A percentile compares a stretch with the other conserved stretches of the same genome.
phyloP scores from a whole-genome alignment of 2,113 vertebrate genomes.

The Antechinus flavipes region DNA sequence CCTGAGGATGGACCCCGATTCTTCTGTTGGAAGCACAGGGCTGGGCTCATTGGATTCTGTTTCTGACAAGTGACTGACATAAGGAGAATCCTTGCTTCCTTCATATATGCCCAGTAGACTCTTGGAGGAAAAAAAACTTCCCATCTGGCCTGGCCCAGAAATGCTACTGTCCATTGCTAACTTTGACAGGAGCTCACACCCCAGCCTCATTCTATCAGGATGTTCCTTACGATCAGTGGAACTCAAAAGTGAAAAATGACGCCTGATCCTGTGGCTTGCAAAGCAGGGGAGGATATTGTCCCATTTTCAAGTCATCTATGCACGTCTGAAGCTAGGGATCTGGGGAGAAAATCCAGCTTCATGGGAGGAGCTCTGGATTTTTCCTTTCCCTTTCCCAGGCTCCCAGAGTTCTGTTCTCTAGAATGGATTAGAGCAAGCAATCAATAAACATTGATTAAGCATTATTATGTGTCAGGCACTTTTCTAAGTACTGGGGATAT shows the following conservation, averaged over 20 bases:
- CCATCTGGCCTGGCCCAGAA: neutral
- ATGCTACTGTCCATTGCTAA: neutral
- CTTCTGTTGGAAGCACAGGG: neutral
- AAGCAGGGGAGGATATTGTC: neutral
- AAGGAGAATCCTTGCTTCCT: neutral
- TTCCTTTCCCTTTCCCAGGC: neutral
- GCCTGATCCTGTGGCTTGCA: neutral
- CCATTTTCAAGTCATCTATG: neutral
- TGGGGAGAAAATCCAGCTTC: neutral
- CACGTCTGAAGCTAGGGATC: neutral
- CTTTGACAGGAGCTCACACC: neutral
- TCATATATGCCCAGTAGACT: neutral
- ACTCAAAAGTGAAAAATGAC: neutral
- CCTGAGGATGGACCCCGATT: neutral
- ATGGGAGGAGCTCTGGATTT: neutral
- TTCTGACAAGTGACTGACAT: neutral
- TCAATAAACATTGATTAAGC: neutral
- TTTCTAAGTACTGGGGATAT: neutral
- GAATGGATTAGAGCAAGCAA: neutral
- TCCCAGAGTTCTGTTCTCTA: neutral
- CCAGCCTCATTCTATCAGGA: constrained; percentile 4
- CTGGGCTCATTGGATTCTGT: neutral
- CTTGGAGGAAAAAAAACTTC: neutral
- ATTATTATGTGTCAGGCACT: neutral
- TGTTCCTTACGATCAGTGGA: neutral